Evolutionary conservation across 2,113 vertebrate species (phyloP), one percentile per base, ranked within the genome.

Genomic region (Gavia stellata): DNA sequence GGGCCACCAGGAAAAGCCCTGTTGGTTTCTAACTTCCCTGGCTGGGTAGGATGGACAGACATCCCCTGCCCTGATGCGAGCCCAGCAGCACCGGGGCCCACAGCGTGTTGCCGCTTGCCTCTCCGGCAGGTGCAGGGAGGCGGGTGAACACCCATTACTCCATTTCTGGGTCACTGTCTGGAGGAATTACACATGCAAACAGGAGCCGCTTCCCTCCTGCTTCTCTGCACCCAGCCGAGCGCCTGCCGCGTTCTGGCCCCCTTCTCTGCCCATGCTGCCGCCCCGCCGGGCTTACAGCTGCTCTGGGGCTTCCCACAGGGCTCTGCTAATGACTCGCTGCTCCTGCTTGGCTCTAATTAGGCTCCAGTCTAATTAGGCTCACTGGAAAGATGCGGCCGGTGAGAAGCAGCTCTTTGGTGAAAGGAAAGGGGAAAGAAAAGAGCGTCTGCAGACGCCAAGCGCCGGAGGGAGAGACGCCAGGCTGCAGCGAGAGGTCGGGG

Each of bases 351-450:
- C 83, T 91, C 87, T 93, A 94, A 97, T 96, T 95, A 92, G 83
- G 78, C 86, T 89, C 55, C 61, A 34, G 89, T 81, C 86, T 96
- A 91, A 96, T 96, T 95, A 96, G 73, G 34, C 81, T 85, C 40
- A 0, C 66, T 91, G 84, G 62, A 71, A 90, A 95, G 84, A 91
- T 58, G 89, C 0, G 15, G 58, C 58, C 7, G 28, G 66, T 81
- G 89, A 75, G 86, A 75, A 79, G 50, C 86, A 68, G 70, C 62
- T 61, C 65, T 86, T 86, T 52, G 65, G 77, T 91, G 86, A 61
- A 87, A 85, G 49, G 67, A 20, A 52, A 88, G 20, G 61, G 36
- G 53, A 61, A 50, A 92, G 77, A 95, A 95, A 63, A 50, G 63
- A 83, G 85, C 18, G 31, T 93, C 96, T 95, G 95, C 75, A 90